These are phyloP conservation scores for Paedocypris micromegethes DNA, from an alignment of 2,797 vertebrate genomes.

Conservation along the genomic window DNA sequence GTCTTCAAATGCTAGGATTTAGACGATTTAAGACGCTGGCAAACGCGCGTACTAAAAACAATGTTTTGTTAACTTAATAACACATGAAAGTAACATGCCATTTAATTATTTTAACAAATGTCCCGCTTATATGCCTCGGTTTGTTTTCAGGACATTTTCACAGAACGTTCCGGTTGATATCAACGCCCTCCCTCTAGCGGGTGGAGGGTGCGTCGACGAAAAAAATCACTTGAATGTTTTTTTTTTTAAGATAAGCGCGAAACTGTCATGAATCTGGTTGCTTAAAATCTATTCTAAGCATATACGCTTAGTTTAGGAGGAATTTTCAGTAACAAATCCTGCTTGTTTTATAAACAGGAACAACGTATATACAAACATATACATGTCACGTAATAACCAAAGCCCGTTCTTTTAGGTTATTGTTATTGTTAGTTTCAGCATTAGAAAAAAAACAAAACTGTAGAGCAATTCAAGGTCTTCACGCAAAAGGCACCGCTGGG, in stretches of 20 bases:
- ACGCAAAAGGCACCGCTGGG: conserved; percentile 51
- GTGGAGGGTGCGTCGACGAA: conserved; percentile 35
- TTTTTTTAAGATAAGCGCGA: too few relatives aligned
- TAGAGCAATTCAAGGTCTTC: too few relatives aligned
- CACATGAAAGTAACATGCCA: too few relatives aligned
- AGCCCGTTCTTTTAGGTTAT: too few relatives aligned
- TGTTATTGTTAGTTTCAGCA: too few relatives aligned
- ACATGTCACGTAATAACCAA: too few relatives aligned
- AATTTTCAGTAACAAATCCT: not conserved
- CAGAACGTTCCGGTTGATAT: conserved; percentile 7
- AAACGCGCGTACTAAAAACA: too few relatives aligned
- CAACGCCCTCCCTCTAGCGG: conserved; percentile 47
- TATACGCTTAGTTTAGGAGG: not conserved
- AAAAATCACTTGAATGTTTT: not conserved
- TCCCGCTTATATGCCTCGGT: not conserved
- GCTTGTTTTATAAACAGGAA: not conserved
- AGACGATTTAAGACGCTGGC: too few relatives aligned
- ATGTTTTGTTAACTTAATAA: too few relatives aligned
- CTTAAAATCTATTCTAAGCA: not conserved
- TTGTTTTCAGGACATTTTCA: conserved; percentile 28
- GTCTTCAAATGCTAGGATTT: not conserved
- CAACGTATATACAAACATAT: not conserved
- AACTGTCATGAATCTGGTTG: too few relatives aligned
- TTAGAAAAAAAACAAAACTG: too few relatives aligned
- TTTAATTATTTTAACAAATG: not conserved